Evolutionary conservation across 2,113 vertebrate species (phyloP).

Genomic region (Percopsis transmontana): DNA sequence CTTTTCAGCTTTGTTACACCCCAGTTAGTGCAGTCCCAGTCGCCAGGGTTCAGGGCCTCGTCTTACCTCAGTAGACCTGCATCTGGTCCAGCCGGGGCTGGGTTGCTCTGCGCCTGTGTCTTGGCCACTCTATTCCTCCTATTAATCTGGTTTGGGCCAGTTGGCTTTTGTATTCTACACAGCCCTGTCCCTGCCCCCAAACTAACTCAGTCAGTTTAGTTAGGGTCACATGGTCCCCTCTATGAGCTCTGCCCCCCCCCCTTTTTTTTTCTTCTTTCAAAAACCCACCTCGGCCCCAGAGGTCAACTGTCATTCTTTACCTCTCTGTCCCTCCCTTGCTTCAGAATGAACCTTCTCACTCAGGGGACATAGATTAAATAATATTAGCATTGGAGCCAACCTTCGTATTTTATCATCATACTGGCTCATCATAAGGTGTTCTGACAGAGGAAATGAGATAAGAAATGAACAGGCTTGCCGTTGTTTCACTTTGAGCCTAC

Average conservation of each 20-base stretch:
- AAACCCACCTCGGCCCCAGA: not conserved
- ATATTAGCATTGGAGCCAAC: no score
- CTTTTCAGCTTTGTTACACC: constrained; percentile 28
- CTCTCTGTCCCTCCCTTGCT: not conserved
- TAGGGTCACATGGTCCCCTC: constrained; percentile 2
- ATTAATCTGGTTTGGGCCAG: not conserved
- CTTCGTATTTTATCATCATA: no score
- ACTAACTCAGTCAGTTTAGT: constrained; percentile 7
- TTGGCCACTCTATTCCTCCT: not conserved
- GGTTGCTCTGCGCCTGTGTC: not conserved
- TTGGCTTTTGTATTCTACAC: not conserved
- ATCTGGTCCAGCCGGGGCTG: not conserved
- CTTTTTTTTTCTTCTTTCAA: not conserved
- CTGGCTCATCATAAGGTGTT: no score
- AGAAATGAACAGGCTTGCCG: constrained; percentile 31
- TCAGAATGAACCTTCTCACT: no score
- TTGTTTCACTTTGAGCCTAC: constrained; percentile 54
- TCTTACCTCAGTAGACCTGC: constrained; percentile 5
- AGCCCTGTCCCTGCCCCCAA: not conserved
- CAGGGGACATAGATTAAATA: no score
- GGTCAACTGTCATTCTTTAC: not conserved
- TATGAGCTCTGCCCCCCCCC: not conserved
- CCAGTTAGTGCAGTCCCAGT: constrained; percentile 6
- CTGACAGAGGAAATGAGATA: no score
- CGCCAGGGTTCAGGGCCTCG: constrained; percentile 7